A percentile compares a stretch with the other conserved stretches of the same genome.
Conservation (phyloP, 1,140 invertebrate species). For the Stegodyphus dumicola region DNA sequence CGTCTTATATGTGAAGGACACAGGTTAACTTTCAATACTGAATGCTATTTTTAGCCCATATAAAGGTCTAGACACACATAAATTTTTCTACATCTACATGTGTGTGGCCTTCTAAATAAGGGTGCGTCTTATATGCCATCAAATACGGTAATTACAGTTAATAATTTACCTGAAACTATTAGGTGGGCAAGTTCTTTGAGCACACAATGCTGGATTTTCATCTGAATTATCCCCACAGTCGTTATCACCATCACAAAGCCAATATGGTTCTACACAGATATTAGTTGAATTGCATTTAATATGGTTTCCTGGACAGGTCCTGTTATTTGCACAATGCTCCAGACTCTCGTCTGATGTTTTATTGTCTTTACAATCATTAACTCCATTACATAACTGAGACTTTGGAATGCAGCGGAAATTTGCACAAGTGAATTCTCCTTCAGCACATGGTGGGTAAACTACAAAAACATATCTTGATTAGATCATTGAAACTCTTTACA, state of each 20-base stretch:
- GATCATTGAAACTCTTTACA: too few species aligned
- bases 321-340: slow-evolving; percentile 83
- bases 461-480: neutral
- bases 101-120: too few species aligned
- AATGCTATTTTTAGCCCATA: too few species aligned
- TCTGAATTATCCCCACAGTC: slow-evolving; percentile 97
- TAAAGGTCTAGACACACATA: too few species aligned
- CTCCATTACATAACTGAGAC: slow-evolving; percentile 88
- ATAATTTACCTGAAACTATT: slow-evolving; percentile 80
- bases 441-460: slow-evolving; percentile 86
- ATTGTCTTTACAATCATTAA: slow-evolving; percentile 95
- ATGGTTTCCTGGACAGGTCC: slow-evolving; percentile 86
- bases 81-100: too few species aligned
- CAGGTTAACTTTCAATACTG: too few species aligned
- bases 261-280: slow-evolving; percentile 94
- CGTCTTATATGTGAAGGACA: too few species aligned
- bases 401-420: slow-evolving; percentile 90
- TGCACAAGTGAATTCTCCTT: slow-evolving; percentile 93
- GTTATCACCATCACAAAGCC: slow-evolving; percentile 89
- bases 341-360: slow-evolving; percentile 90
- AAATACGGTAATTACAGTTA: neutral
- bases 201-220: slow-evolving; percentile 90
- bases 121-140: too few species aligned
- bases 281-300: slow-evolving; percentile 93
- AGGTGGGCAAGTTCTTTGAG: slow-evolving; percentile 86